These are phyloP conservation scores for Aphidius gifuensis DNA, from an alignment of 1,140 invertebrate species.

Conservation along the genomic window DNA sequence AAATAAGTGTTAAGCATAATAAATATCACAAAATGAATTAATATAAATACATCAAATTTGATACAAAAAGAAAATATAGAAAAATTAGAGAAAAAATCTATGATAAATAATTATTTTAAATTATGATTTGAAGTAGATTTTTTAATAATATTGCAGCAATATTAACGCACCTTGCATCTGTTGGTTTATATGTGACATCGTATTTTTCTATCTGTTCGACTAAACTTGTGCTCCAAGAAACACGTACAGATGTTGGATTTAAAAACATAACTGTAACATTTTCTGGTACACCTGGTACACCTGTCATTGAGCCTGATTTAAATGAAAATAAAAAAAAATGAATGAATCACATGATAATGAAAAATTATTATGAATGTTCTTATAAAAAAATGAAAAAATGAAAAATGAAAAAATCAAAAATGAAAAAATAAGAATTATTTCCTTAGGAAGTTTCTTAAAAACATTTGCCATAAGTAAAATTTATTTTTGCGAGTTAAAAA, in stretches of 20 bases:
- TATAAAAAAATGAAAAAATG: too few species aligned
- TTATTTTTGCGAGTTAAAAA: too few species aligned
- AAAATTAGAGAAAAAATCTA: background rate
- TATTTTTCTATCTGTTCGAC: constrained; percentile 76
- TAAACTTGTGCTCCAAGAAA: constrained; percentile 75
- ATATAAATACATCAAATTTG: too few species aligned
- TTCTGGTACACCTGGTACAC: constrained; percentile 71
- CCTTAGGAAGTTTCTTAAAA: too few species aligned
- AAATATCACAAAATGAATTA: too few species aligned
- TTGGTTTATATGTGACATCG: constrained; percentile 80
- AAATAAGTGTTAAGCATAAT: too few species aligned
- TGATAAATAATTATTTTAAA: constrained; percentile 17
- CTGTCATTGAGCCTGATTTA: constrained; percentile 68
- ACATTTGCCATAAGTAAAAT: too few species aligned
- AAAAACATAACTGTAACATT: constrained; percentile 84
- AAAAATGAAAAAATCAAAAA: too few species aligned
- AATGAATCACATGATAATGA: too few species aligned
- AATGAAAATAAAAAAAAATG: constrained; percentile 34
- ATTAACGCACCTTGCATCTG: constrained; percentile 69
- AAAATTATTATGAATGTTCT: too few species aligned
- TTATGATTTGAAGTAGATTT: background rate
- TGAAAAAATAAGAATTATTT: too few species aligned
- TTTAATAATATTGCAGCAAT: background rate
- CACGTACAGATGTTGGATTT: constrained; percentile 74
- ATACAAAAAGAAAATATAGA: too few species aligned